These are phyloP conservation scores for Onychorhynchus coronatus DNA, from an alignment of 2,113 vertebrate genomes.

Conservation along the genomic window DNA sequence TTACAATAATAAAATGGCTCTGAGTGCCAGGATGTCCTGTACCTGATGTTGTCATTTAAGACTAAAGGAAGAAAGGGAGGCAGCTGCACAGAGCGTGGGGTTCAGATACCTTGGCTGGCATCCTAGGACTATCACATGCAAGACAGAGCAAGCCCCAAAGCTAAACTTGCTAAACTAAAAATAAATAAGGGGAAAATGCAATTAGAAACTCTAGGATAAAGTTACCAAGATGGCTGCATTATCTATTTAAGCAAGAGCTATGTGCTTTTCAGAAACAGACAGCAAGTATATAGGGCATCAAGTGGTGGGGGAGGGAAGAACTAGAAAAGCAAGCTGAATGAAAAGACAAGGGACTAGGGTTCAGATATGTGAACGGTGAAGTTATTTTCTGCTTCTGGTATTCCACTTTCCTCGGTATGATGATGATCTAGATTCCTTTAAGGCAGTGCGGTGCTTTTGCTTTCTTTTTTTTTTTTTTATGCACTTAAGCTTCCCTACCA, in stretches of 20 bases:
- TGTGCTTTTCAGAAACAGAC: slow-evolving; percentile 36
- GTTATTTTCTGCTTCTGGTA: slow-evolving; percentile 63
- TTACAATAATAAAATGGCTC: slow-evolving; percentile 57
- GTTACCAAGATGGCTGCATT: slow-evolving; percentile 72
- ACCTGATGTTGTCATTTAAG: slow-evolving; percentile 51
- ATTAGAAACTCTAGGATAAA: slow-evolving; percentile 69
- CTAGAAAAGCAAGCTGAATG: not conserved
- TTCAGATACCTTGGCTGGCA: slow-evolving; percentile 53
- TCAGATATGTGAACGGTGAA: slow-evolving; percentile 35
- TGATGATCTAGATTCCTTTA: slow-evolving; percentile 54
- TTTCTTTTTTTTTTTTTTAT: not conserved
- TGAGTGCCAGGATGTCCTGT: slow-evolving; percentile 53
- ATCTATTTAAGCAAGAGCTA: slow-evolving; percentile 64
- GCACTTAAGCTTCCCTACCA: not conserved
- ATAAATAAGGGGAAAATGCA: slow-evolving; percentile 70
- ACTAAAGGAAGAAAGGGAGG: slow-evolving; percentile 43
- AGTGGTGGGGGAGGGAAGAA: slow-evolving; percentile 18
- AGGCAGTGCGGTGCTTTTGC: not conserved
- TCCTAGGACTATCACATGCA: slow-evolving; percentile 52
- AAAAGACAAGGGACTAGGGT: slow-evolving; percentile 35
- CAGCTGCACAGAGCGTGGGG: not conserved
- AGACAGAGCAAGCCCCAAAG: slow-evolving; percentile 64
- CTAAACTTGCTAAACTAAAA: slow-evolving; percentile 69
- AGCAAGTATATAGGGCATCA: slow-evolving; percentile 53
- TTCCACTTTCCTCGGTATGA: slow-evolving; percentile 69